Base-by-base conservation (phyloP, 2,113 vertebrate species). In the Rhinoderma darwinii region DNA sequence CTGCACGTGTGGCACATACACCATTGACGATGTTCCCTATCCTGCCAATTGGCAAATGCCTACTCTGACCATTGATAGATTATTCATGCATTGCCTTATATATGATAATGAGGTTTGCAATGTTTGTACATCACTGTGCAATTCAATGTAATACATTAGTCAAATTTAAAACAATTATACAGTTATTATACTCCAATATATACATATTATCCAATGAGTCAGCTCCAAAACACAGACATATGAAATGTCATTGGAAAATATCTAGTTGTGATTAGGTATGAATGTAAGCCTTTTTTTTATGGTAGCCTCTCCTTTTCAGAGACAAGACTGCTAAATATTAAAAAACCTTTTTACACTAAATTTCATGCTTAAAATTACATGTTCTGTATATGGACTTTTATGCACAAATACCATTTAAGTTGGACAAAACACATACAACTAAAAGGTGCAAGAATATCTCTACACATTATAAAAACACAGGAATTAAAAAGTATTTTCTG, bases 391-490 rank as follows among this genome's bases (percentile, higher is more conserved):
- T n/a, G 43, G 20, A 27, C 35, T 59, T 30, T 47, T 41, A 5
- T 75, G 37, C 35, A 54, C 37, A 75, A 70, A 76, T 61, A 84
- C 54, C 51, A 50, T 14, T 27, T 17, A 39, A 39, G 20, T 84
- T 75, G 15, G 37, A 75, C 51, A 75, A 84, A 41, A 84, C 39
- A 80, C 84, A 72, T 30, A 61, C 61, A 76, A 70, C 35, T n/a
- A 80, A 73, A 87, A 82, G 37, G 86, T 87, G 78, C 78, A 41
- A 82, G 61, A 63, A 82, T 82, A 82, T 59, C 39, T 87, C 27
- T 82, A 75, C 79, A 66, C 41, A 63, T 47, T 74, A 47, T 87
- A 87, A 87, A 87, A 87, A 80, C 43, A 63, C n/a, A 73, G 68
- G 37, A 87, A 87, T 82, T 87, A 59, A 63, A 82, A 82, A 72